Evolutionary conservation across 2,888 invertebrate genomes (phyloP), one percentile per base, ranked within the genome.

Genomic region (Oligia strigilis): DNA sequence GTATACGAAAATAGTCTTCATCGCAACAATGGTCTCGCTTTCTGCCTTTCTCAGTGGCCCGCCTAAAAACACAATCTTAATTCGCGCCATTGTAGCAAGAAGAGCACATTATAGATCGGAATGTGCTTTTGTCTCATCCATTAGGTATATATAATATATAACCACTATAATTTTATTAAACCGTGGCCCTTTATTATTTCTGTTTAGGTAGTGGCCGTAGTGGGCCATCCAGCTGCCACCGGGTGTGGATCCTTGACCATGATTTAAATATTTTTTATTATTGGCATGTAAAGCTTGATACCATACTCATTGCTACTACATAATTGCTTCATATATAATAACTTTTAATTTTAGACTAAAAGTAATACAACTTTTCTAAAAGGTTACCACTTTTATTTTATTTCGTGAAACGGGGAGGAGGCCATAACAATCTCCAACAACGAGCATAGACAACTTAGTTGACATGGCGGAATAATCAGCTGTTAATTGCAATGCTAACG

Each of bases 381-480:
- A 49, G 40, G 4, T 46, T 69, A n/a, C 19, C 14, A 55, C 11
- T 29, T 40, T n/a, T 55, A 71, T 19, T 65, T n/a, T 29, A 58
- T 64, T 72, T 43, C 70, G 71, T 82, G 77, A 74, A 89, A 82
- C 73, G 64, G 64, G 65, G 46, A 77, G 73, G 69, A 83, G 80
- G 83, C 76, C 81, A 83, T 78, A 84, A 82, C 79, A 83, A 85
- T 72, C 83, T 75, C 72, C 65, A 23, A 72, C 66, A 75, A 70
- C 46, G 71, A 84, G 86, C 90, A 92, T 88, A 92, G 90, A 92
- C 89, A 92, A 92, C 58, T 75, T 86, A 87, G 88, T 93, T 94
- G 95, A 94, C 95, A 96, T 96, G 96, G 96, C 96, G 96, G 95
- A 95, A 94, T 96, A 96, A 97, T 97, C 96, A 96, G 96, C 96